phyloP scores from a whole-genome alignment of 35 echinoderm and acorn worm genomes.

The Diadema setosum region DNA sequence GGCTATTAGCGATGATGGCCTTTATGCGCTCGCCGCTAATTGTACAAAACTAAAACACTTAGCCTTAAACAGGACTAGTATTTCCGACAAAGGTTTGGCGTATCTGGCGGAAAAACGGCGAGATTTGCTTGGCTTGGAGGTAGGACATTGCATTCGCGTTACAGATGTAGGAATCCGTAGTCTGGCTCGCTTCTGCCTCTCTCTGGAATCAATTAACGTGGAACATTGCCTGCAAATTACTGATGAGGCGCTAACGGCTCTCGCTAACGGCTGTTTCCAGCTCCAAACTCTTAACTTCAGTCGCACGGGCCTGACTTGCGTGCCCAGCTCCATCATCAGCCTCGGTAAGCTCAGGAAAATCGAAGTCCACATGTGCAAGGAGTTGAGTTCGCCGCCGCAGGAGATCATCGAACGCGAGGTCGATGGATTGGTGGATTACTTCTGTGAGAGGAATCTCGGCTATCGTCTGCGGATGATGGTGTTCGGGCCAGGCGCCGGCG shows the following conservation, averaged over 20 bases:
- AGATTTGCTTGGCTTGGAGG: neutral
- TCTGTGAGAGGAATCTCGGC: slow-evolving; percentile 9
- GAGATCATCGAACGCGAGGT: slow-evolving; percentile 11
- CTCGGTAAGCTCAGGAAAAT: neutral
- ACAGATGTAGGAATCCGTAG: slow-evolving; percentile 3
- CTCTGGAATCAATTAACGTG: neutral
- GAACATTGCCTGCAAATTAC: slow-evolving; percentile 2
- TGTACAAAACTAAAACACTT: neutral
- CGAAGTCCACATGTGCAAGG: slow-evolving; percentile 15
- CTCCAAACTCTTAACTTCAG: neutral
- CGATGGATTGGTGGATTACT: slow-evolving; percentile 12
- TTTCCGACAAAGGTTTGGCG: neutral
- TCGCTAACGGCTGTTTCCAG: neutral
- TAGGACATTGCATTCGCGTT: neutral
- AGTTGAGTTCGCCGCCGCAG: slow-evolving; percentile 1
- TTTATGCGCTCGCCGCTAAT: neutral
- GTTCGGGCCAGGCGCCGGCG: neutral
- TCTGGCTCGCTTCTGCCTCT: slow-evolving; percentile 6
- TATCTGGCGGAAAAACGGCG: slow-evolving; percentile 8
- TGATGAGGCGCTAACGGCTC: neutral
- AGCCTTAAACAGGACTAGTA: slow-evolving; percentile 13
- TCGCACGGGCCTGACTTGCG: slow-evolving; percentile 7
- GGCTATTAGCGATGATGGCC: neutral
- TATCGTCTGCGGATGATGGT: neutral
- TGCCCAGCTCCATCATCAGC: slow-evolving; percentile 5